A percentile compares a stretch with the other conserved stretches of the same genome.
Conservation (phyloP, 2,113 vertebrate species). For the Pseudorhombus dupliciocellatus region DNA sequence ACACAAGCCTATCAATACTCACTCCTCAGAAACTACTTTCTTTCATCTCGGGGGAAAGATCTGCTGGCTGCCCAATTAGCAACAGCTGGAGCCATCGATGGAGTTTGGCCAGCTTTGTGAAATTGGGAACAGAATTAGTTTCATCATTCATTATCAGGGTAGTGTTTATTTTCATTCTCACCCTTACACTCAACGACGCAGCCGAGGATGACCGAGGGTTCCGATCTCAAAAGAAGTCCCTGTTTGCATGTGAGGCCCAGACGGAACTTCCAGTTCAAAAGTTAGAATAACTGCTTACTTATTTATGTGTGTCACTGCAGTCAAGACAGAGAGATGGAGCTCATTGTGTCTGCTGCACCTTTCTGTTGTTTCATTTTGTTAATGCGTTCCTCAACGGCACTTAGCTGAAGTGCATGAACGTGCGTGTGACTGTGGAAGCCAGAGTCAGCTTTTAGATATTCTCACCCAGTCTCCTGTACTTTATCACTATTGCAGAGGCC, state of each 20-base stretch:
- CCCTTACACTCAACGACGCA: no score
- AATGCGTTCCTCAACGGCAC: background rate
- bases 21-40: slow-evolving; percentile 66
- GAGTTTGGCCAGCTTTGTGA: slow-evolving; percentile 7
- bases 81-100: slow-evolving; percentile 42
- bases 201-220: no score
- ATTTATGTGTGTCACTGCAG: background rate
- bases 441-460: slow-evolving; percentile 15
- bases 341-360: background rate
- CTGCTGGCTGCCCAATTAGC: slow-evolving; percentile 45
- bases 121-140: background rate
- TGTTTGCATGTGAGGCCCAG: no score
- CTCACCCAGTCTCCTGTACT: slow-evolving; percentile 6
- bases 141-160: slow-evolving; percentile 8
- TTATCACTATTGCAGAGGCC: slow-evolving; percentile 16
- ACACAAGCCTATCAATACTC: slow-evolving; percentile 64
- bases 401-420: background rate
- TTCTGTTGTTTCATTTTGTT: background rate
- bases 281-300: no score
- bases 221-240: no score
- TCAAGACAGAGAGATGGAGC: no score
- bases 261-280: no score
- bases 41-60: slow-evolving; percentile 47
- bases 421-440: background rate
- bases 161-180: background rate